Evolutionary conservation across 1,140 invertebrate genomes (phyloP).

Genomic region (Procambarus clarkii): DNA sequence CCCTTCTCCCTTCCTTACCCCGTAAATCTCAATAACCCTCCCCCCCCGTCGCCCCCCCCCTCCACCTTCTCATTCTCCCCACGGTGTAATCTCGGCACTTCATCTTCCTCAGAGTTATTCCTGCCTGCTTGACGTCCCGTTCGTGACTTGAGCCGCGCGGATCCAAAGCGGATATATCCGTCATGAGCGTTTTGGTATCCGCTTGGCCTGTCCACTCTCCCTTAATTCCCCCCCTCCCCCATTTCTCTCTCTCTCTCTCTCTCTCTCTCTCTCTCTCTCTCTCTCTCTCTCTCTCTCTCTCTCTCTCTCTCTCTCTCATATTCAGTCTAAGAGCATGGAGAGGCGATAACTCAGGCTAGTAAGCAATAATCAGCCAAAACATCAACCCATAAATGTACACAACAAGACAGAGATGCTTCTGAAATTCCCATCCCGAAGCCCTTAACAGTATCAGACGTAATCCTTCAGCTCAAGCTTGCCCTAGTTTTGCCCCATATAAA

Average conservation of each 20-base stretch:
- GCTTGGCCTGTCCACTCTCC: not conserved
- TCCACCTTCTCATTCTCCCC: not conserved
- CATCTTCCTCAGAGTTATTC: not conserved
- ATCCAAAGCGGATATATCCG: not conserved
- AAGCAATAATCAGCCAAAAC: too few species aligned
- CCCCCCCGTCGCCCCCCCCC: too few species aligned
- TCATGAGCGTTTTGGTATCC: not conserved
- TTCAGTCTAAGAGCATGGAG: too few species aligned
- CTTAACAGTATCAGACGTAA: too few species aligned
- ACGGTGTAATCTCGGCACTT: not conserved
- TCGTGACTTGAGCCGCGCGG: not conserved
- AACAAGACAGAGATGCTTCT: too few species aligned
- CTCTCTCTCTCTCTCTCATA: not conserved
- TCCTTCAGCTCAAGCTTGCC: too few species aligned
- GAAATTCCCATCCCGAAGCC: too few species aligned
- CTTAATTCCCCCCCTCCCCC: not conserved
- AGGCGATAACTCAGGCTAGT: too few species aligned
- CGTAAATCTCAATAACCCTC: too few species aligned
- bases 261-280: conserved; percentile 2
- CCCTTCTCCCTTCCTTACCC: too few species aligned
- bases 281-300: conserved; percentile 3
- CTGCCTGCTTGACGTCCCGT: not conserved
- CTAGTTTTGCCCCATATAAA: too few species aligned
- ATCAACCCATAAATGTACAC: too few species aligned
- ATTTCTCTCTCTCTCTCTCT: not conserved